Percentiles rank a stretch among this genome's conserved stretches.
Evolutionary conservation across 2,888 invertebrate genomes (phyloP).

Genomic region (Hirtodrosophila histrioides): DNA sequence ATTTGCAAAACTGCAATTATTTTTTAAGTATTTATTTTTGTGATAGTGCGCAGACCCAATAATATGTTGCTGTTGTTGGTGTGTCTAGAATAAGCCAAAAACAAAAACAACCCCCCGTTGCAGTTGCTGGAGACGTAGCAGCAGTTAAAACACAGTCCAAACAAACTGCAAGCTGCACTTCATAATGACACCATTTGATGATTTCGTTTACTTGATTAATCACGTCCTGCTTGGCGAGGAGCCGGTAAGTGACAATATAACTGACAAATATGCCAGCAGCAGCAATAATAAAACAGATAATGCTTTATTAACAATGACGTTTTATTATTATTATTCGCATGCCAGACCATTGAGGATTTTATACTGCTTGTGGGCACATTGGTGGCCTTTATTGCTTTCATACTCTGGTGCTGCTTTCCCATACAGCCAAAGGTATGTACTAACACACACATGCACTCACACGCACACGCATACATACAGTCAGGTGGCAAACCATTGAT

Average conservation of each 20-base stretch:
- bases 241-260: conserved; percentile 85
- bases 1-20: conserved; percentile 18
- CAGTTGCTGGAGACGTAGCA: conserved; percentile 5
- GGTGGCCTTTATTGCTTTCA: conserved; percentile 87
- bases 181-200: conserved; percentile 86
- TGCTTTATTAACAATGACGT: conserved; percentile 16
- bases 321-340: conserved; percentile 16
- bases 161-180: conserved; percentile 37
- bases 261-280: conserved; percentile 4
- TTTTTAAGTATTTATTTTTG: conserved; percentile 39
- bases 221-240: conserved; percentile 87
- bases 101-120: conserved; percentile 5
- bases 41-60: conserved; percentile 22
- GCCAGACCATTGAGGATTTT: conserved; percentile 87
- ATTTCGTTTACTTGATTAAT: conserved; percentile 87
- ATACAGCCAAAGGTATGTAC: conserved; percentile 85
- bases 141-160: background rate
- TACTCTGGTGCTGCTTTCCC: conserved; percentile 88
- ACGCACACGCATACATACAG: conserved; percentile 14
- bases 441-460: conserved; percentile 10
- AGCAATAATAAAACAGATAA: background rate
- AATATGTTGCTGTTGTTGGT: conserved; percentile 27
- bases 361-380: conserved; percentile 87
- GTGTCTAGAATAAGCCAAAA: conserved; percentile 8
- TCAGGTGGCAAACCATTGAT: background rate